Percentiles rank a stretch among this genome's conserved stretches.
phyloP scores from a whole-genome alignment of 1,140 invertebrate genomes.

The Venustaconcha ellipsiformis region DNA sequence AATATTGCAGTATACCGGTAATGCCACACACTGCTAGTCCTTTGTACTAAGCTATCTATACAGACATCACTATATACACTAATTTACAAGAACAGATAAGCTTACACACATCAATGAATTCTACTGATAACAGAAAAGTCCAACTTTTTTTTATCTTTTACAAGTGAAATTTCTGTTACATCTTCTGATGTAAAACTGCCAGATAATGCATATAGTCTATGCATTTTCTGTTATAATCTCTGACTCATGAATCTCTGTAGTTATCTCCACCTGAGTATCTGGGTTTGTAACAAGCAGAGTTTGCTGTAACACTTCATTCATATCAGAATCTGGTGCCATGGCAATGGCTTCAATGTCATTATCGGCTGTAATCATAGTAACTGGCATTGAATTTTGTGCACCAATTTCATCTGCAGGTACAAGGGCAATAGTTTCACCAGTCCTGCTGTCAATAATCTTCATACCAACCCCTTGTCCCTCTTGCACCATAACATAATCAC shows the following conservation, averaged over 20 bases:
- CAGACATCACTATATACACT: too few species aligned
- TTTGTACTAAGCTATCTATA: too few species aligned
- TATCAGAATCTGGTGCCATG: conserved; percentile 27
- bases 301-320: conserved; percentile 26
- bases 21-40: too few species aligned
- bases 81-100: too few species aligned
- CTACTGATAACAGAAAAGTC: too few species aligned
- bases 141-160: too few species aligned
- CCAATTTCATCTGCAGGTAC: conserved; percentile 22
- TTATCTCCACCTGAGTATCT: conserved; percentile 20
- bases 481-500: conserved; percentile 48
- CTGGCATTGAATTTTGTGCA: conserved; percentile 12
- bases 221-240: too few species aligned
- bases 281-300: conserved; percentile 34
- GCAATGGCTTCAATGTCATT: conserved; percentile 34
- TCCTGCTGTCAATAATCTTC: conserved; percentile 46
- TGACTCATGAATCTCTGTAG: background rate
- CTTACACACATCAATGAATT: too few species aligned
- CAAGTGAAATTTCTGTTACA: too few species aligned
- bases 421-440: conserved; percentile 47
- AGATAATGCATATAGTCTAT: too few species aligned
- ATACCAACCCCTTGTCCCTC: conserved; percentile 35
- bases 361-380: conserved; percentile 15
- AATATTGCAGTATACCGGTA: too few species aligned
- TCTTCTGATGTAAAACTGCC: too few species aligned